phyloP scores from a whole-genome alignment of 2,113 vertebrate genomes.

The Felis catus region DNA sequence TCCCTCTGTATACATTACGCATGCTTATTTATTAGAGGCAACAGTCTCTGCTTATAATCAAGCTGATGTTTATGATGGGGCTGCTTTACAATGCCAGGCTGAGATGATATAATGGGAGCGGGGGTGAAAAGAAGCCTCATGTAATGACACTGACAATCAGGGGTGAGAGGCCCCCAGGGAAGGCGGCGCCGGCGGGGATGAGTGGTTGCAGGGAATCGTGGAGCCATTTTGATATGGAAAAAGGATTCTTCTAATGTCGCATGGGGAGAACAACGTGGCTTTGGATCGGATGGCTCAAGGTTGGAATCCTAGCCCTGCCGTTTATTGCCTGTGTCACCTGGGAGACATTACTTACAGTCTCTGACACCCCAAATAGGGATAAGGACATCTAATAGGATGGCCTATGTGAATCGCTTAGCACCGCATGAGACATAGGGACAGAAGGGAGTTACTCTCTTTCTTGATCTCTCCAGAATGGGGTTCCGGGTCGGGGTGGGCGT shows the following conservation, averaged over 20 bases:
- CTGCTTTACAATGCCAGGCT: slow-evolving; percentile 50
- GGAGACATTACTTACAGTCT: slow-evolving; percentile 19
- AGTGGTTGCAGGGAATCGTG: not conserved
- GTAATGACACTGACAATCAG: slow-evolving; percentile 51
- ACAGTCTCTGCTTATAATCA: slow-evolving; percentile 77
- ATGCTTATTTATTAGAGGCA: slow-evolving; percentile 78
- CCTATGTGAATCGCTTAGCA: not conserved
- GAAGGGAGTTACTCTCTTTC: not conserved
- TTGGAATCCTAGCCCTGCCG: not conserved
- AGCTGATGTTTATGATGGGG: slow-evolving; percentile 70
- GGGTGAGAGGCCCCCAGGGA: not conserved
- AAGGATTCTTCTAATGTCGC: not conserved
- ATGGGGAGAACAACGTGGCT: not conserved
- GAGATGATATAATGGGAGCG: not conserved
- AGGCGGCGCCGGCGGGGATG: not conserved
- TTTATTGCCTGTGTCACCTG: slow-evolving; percentile 1
- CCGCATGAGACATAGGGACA: not conserved
- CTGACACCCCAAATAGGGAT: slow-evolving; percentile 14
- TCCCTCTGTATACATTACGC: slow-evolving; percentile 64
- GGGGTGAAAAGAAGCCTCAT: slow-evolving; percentile 54
- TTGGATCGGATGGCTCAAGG: not conserved
- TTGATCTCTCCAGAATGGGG: not conserved
- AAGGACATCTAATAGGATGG: not conserved
- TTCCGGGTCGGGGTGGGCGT: not conserved
- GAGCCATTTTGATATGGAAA: not conserved